Evolutionary conservation across 2,888 invertebrate genomes (phyloP), one percentile per base, ranked within the genome.

Genomic region (Mythimna lalbum): DNA sequence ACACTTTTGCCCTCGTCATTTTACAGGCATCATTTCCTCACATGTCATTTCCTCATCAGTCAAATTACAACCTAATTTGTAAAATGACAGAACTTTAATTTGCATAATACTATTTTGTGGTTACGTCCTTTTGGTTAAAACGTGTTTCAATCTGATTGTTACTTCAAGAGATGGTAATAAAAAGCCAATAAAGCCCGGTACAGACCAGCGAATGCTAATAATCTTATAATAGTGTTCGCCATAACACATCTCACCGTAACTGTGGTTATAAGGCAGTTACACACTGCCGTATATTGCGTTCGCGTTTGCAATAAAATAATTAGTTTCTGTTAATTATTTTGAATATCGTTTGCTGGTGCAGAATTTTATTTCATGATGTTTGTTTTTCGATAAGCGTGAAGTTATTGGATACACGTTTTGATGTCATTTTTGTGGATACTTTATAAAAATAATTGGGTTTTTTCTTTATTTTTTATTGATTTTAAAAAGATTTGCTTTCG

Each of bases 1-100:
- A 88, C 88, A 89, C 86, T 82, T 86, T 86, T 84, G 84, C 72
- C 81, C 80, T 85, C 81, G 52, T 72, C 9, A 67, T 72, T 74
- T 63, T 21, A 27, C 14, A 4, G 7, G 43, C 64, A 21, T 0
- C 17, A 49, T 36, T 52, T 50, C 4, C 17, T 17, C 43, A 47
- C 47, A 85, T 63, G 2, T 50, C 6, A 49, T 23, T 2, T 0
- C 1, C 1, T 0, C 1, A 4, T 0, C 17, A 59, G 36, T 21
- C 39, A 6, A 76, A 57, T 31, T 33, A 21, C 50, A 21, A 74
- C 62, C 59, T 67, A 65, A 63, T 23, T 14, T 7, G 1, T 0
- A 5, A 10, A 0, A 0, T 0, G 0, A 53, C n/a, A 79, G 57
- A 47, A 50, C 9, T 7, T 6, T 50, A n/a, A 47, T 69, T 76